A percentile compares a stretch with the other conserved stretches of the same genome.
Conservation (phyloP, 2,113 vertebrate genomes). For the Myotis lucifugus region DNA sequence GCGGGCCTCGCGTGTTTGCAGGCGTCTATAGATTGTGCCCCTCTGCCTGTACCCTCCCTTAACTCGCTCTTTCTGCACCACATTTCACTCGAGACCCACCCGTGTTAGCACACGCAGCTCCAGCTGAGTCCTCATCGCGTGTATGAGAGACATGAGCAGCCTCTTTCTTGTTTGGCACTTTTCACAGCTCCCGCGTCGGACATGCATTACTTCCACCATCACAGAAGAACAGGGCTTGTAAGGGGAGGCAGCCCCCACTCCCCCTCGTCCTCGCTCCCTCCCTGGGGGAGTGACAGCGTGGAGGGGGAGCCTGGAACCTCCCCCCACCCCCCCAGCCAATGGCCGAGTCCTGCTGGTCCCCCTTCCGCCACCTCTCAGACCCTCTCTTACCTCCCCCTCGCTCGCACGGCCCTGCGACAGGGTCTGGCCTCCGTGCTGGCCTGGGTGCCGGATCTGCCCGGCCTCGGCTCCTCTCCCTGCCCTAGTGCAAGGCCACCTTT, state of each 20-base stretch:
- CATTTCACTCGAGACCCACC: too few species aligned
- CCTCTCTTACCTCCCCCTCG: accelerated
- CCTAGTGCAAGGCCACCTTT: neutral
- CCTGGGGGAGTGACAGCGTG: accelerated
- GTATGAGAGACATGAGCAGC: too few species aligned
- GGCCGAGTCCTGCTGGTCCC: neutral
- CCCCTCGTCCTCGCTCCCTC: neutral
- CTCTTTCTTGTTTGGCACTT: neutral
- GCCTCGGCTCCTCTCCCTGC: neutral
- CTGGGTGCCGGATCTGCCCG: accelerated
- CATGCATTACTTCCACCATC: neutral
- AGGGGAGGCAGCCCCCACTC: neutral
- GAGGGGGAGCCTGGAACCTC: too few species aligned
- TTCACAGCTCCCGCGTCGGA: neutral
- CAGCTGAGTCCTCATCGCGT: too few species aligned
- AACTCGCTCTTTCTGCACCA: too few species aligned
- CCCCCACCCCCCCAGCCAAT: accelerated
- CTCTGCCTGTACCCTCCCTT: too few species aligned
- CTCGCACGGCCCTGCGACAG: accelerated
- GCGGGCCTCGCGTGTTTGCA: too few species aligned
- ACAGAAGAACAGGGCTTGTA: neutral
- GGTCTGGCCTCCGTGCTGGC: neutral
- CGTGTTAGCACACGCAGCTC: too few species aligned
- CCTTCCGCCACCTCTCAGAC: accelerated
- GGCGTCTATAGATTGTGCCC: too few species aligned